Percentiles rank a stretch among this genome's conserved stretches.
phyloP scores from a whole-genome alignment of 2,888 invertebrate genomes.

The Rhaphigaster nebulosa region DNA sequence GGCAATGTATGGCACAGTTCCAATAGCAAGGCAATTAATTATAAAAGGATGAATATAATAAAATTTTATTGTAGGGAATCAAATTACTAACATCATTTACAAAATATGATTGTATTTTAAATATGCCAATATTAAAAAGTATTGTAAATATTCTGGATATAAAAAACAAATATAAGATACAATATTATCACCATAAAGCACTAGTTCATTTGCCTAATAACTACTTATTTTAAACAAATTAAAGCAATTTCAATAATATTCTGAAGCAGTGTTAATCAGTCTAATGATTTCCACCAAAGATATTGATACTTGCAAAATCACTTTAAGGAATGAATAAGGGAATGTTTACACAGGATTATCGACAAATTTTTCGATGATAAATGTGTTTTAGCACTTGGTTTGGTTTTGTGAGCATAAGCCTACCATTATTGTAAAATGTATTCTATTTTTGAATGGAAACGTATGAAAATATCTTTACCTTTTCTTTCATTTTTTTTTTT shows the following conservation, averaged over 20 bases:
- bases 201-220: background rate
- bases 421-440: background rate
- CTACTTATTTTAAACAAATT: background rate
- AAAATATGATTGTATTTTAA: background rate
- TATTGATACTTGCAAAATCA: background rate
- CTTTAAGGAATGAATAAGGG: background rate
- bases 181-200: constrained; percentile 39
- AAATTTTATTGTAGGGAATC: background rate
- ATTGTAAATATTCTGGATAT: constrained; percentile 9
- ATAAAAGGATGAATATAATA: background rate
- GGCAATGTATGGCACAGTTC: constrained; percentile 27
- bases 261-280: background rate
- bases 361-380: background rate
- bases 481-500: background rate
- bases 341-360: background rate
- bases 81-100: background rate
- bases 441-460: background rate
- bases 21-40: background rate
- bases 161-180: background rate
- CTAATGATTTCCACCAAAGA: constrained; percentile 12
- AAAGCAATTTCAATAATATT: background rate
- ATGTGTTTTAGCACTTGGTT: background rate
- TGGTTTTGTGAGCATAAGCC: constrained; percentile 18
- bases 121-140: background rate
- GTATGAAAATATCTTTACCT: constrained; percentile 24